Evolutionary conservation across 2,797 vertebrate species (phyloP), one percentile per base, ranked within the genome.

Genomic region (Phrynocephalus forsythii): DNA sequence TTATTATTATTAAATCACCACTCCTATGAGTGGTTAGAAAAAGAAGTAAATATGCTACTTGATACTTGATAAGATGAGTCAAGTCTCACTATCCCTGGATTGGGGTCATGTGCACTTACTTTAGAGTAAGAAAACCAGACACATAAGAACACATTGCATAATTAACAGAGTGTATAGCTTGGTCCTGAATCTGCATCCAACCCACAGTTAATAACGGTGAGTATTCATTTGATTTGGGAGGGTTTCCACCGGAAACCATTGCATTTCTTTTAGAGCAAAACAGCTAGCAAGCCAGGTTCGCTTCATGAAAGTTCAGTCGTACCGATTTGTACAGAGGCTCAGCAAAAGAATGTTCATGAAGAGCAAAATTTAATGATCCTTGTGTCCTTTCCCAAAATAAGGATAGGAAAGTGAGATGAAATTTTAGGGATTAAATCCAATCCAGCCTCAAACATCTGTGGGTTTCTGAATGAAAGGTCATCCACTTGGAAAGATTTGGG

Each of bases 171-270:
- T 38, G 38, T 75, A 30, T 38, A 75, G 22, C 38, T 75, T 75
- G 72, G 3, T n/a, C 24, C 18, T 44, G 60, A 48, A 10, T 63
- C 22, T 67, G 60, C 60, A 67, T 67, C 33, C 79, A 81, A 20
- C 33, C 79, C 56, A 76, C 26, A 63, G 44, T 16, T 6, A 30
- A 18, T 79, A 18, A 71, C 77, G 83, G 82, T 2, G 88, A 22
- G 8, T 44, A 26, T 76, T 84, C 22, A 90, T 90, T 89, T 92
- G 24, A 66, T 79, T 92, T 91, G 67, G 44, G 38, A 86, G 82
- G 86, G n/a, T 80, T 71, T 82, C 30, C 92, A 82, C 50, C 86
- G 90, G 16, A 91, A 89, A 92, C 91, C 91, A 93, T 91, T 89
- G 89, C 88, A 88, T 94, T 94, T 93, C 90, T 93, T 71, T 87